These are phyloP conservation scores for Bimastos eiseni DNA, from an alignment of 2,888 invertebrate species.

Conservation along the genomic window DNA sequence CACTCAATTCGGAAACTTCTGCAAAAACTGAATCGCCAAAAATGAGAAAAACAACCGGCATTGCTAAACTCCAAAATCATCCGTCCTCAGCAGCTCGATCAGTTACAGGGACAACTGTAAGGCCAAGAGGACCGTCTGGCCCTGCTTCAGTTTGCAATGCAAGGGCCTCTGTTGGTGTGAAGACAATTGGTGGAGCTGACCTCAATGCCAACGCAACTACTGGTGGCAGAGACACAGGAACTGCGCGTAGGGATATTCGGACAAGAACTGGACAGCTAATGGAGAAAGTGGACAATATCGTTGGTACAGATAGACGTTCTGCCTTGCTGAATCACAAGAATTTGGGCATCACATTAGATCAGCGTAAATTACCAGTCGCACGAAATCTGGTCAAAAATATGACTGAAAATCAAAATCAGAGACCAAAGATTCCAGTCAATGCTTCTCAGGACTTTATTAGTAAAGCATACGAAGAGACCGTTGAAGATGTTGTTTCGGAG, in stretches of 20 bases:
- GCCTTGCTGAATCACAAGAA: neutral
- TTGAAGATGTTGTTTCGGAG: neutral
- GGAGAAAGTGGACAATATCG: neutral
- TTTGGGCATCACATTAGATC: neutral
- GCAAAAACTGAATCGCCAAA: neutral
- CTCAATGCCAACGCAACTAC: neutral
- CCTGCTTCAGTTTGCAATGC: neutral
- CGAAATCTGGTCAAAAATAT: neutral
- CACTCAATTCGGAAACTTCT: neutral
- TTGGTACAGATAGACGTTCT: neutral
- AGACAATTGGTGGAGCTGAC: neutral
- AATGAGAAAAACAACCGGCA: neutral
- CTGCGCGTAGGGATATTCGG: neutral
- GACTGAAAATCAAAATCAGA: neutral
- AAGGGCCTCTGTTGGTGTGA: neutral
- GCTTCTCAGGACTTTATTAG: neutral
- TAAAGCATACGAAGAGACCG: neutral
- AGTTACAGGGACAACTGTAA: neutral
- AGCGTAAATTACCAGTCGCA: neutral
- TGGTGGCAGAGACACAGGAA: neutral
- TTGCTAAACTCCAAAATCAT: slow-evolving; percentile 15
- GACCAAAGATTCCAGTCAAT: neutral
- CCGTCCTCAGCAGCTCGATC: neutral
- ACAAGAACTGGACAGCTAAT: neutral
- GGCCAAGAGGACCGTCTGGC: neutral